Percentiles rank a stretch among this genome's conserved stretches.
Conservation (phyloP, 2,888 invertebrate genomes). For the Nudaria mundana region DNA sequence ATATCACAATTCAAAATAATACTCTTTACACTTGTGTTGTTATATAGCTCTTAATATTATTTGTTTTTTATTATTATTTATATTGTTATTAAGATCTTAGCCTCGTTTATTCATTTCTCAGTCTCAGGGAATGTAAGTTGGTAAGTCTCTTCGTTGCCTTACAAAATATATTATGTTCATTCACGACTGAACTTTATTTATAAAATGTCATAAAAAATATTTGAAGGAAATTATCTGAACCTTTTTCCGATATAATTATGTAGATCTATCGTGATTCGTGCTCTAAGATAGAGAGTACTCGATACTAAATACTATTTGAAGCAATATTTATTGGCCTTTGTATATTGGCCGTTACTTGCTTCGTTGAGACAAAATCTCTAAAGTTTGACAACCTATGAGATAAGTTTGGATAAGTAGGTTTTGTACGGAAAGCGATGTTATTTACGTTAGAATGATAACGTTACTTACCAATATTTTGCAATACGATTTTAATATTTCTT, state of each 20-base stretch:
- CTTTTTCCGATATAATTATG: conserved; percentile 38
- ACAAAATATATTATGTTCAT: conserved; percentile 66
- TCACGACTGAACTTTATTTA: conserved; percentile 47
- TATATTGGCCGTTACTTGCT: conserved; percentile 40
- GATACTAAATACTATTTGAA: conserved; percentile 61
- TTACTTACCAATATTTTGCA: too few species aligned
- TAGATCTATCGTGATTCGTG: too few species aligned
- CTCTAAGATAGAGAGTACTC: conserved; percentile 50
- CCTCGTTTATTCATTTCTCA: conserved; percentile 70
- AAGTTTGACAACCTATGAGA: too few species aligned
- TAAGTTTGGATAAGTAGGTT: too few species aligned
- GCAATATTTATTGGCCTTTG: conserved; percentile 50
- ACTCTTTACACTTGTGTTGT: conserved; percentile 41
- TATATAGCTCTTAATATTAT: conserved; percentile 51
- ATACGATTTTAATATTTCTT: too few species aligned
- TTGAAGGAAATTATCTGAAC: conserved; percentile 61
- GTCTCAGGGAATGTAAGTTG: conserved; percentile 80
- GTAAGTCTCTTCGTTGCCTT: conserved; percentile 80
- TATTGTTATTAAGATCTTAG: conserved; percentile 61
- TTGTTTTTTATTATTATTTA: conserved; percentile 44
- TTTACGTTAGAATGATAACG: too few species aligned
- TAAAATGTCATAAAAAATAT: conserved; percentile 72
- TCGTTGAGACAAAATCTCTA: conserved; percentile 26
- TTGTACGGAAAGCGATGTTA: too few species aligned
- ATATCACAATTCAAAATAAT: conserved; percentile 38